These are phyloP conservation scores for Leucoraja erinaceus DNA, from an alignment of 2,113 vertebrate species.

Conservation along the genomic window DNA sequence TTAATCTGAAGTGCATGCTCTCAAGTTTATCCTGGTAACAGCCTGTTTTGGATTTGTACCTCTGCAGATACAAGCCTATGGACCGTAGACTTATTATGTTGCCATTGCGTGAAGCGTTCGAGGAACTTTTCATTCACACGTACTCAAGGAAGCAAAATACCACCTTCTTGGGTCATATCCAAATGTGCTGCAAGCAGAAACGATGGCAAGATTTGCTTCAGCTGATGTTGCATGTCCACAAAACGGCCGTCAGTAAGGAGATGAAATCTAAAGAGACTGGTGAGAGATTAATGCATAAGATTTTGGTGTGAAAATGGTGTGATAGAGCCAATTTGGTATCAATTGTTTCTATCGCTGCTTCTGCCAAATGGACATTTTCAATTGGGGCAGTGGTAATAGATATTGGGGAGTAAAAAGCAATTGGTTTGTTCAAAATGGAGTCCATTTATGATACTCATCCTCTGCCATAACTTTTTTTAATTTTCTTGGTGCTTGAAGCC, in stretches of 20 bases:
- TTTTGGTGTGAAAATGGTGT: background rate
- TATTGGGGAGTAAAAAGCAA: background rate
- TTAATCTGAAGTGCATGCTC: background rate
- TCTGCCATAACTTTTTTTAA: too few species aligned
- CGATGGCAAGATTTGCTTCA: slow-evolving; percentile 88
- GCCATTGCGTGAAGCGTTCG: slow-evolving; percentile 84
- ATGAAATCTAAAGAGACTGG: slow-evolving; percentile 68
- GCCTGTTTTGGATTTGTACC: slow-evolving; percentile 4
- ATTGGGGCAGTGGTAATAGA: too few species aligned
- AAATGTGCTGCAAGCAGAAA: slow-evolving; percentile 88
- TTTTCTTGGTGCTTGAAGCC: background rate
- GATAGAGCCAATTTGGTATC: background rate
- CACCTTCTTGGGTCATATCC: slow-evolving; percentile 88
- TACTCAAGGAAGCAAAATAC: slow-evolving; percentile 93
- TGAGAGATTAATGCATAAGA: slow-evolving; percentile 46
- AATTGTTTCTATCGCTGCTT: background rate
- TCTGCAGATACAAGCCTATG: slow-evolving; percentile 83
- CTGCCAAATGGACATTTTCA: background rate
- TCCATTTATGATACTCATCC: background rate
- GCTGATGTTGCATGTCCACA: slow-evolving; percentile 91
- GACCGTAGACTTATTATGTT: slow-evolving; percentile 85
- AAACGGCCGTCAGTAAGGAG: slow-evolving; percentile 75
- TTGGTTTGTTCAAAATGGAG: background rate
- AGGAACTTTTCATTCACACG: slow-evolving; percentile 87
- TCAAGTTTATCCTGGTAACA: too few species aligned